Evolutionary conservation across 2,797 vertebrate genomes (phyloP), one percentile per base, ranked within the genome.

Genomic region (Sebastes vulpes): DNA sequence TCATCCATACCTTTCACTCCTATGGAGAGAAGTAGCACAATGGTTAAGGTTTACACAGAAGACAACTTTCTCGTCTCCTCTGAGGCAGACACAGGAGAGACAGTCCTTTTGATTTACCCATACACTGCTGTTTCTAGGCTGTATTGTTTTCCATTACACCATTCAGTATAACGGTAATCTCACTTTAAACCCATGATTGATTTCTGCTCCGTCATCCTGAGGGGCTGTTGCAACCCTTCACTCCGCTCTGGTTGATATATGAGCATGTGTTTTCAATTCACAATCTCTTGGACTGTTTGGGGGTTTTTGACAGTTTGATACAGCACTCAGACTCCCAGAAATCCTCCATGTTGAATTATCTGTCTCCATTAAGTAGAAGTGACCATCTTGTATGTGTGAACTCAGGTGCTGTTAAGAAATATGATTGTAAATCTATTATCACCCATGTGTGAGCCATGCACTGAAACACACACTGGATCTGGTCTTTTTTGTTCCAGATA

Each of bases 241-340:
- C 35, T 58, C 42, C 9, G 46, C 42, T 52, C 50, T 16, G 28
- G 52, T 67, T 82, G 79, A 85, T 77, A 59, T 57, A 80, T 58
- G 61, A 84, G 32, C 83, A 81, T 64, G 58, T 87, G 90, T 84
- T 92, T 87, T 72, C 28, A 57, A 66, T 79, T 68, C 56, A 70
- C 5, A 58, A 52, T 66, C 68, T 77, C 48, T 83, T 53, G 21
- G 50, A 21, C 52, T 21, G 26, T n/a, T 46, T 58, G 2, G 20
- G 3, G 7, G 0, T 5, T 16, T 65, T 65, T 72, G 31, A 76
- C 59, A 69, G 25, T 32, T 66, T 69, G 73, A 77, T 72, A 31
- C 12, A 84, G 73, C 32, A 28, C 32, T 75, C 50, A 4, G 59
- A 29, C 54, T 75, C 77, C 25, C 48, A 80, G 61, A 63, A 75